Evolutionary conservation across 2,797 vertebrate genomes (phyloP).

Genomic region (Mus minutoides): DNA sequence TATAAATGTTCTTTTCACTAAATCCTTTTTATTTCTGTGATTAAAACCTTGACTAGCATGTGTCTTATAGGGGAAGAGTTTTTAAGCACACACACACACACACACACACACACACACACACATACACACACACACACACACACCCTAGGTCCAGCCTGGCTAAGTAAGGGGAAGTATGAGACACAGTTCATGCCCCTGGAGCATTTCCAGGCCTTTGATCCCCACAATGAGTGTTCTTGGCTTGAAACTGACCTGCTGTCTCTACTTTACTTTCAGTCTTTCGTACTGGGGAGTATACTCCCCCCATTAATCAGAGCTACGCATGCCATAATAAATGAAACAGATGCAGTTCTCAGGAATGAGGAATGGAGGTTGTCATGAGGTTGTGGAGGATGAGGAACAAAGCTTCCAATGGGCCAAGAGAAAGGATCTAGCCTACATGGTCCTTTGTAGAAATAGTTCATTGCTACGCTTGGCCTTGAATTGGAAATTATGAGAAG

Average conservation of each 20-base stretch:
- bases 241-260: not conserved
- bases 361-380: not conserved
- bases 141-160: not conserved
- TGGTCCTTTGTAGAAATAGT: not conserved
- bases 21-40: slow-evolving; percentile 20
- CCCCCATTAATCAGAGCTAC: not conserved
- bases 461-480: not conserved
- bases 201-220: not conserved
- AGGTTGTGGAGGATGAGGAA: not conserved
- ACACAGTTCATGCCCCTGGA: not conserved
- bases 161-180: not conserved
- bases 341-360: not conserved
- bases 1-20: not conserved
- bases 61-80: not conserved
- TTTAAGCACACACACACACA: not conserved
- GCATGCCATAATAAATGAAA: not conserved
- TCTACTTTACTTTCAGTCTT: not conserved
- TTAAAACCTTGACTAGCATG: not conserved
- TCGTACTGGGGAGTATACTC: not conserved
- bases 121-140: not conserved
- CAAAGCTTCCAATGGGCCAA: not conserved
- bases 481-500: not conserved
- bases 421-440: not conserved
- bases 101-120: not conserved
- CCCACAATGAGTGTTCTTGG: not conserved